These are phyloP conservation scores for Ptychochromis oligacanthus DNA, from an alignment of 2,113 vertebrate species.

Conservation along the genomic window DNA sequence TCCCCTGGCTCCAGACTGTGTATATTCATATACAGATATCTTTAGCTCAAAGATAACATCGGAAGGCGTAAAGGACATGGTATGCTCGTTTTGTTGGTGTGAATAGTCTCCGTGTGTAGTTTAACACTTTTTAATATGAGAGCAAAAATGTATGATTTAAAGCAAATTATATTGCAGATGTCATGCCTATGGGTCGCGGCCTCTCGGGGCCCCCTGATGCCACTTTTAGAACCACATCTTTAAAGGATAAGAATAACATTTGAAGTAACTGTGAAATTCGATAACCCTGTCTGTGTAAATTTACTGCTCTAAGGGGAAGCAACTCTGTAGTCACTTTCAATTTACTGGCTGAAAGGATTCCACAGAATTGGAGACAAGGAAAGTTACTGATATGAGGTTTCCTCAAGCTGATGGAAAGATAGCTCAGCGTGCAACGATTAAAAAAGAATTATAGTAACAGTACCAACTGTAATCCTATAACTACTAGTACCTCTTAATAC, in stretches of 20 bases:
- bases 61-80: too few species aligned
- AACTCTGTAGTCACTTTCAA: not conserved
- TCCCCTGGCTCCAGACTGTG: not conserved
- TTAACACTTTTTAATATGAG: not conserved
- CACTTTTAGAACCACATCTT: not conserved
- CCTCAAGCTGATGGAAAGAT: not conserved
- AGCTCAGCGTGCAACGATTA: not conserved
- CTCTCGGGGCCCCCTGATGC: not conserved
- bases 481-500: not conserved
- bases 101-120: not conserved
- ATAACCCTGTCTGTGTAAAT: conserved; percentile 15
- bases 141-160: not conserved
- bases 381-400: not conserved
- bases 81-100: not conserved
- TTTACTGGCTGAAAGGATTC: conserved; percentile 19
- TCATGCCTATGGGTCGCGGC: not conserved
- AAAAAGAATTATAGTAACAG: not conserved
- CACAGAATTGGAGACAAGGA: not conserved
- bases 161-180: not conserved
- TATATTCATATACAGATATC: not conserved
- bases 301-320: not conserved
- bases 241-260: not conserved
- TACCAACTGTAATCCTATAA: not conserved
- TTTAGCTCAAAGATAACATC: not conserved
- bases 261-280: conserved; percentile 10